Evolutionary conservation across 1,140 invertebrate genomes (phyloP), one percentile per base, ranked within the genome.

Genomic region (Megathymus violae): DNA sequence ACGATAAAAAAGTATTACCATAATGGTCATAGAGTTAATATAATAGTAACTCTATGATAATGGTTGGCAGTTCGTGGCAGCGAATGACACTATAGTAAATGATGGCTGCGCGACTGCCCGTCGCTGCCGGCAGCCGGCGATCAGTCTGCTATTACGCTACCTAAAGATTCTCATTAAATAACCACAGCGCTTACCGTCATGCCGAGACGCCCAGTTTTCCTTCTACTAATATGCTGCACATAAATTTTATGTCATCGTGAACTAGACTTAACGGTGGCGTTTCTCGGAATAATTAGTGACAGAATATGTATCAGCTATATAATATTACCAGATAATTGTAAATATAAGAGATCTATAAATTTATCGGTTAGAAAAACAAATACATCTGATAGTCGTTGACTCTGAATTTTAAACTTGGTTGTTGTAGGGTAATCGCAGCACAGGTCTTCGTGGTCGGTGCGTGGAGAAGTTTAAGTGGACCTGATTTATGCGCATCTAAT

Each of bases 401-500:
- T 51, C 17, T 44, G 27, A 60, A 59, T 54, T 31, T 36, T 36
- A 36, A 36, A 36, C 10, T 25, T 19, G 36, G 64, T 50, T 58
- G 46, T 64, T 54, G 54, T 65, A 73, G 64, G 71, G 62, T 66
- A 62, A 67, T 66, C 27, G 65, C 22, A 61, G 40, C 56, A 61
- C 56, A 47, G 59, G 62, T 56, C 41, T 43, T 65, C 63, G 44
- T 51, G 67, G 51, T 67, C 60, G 64, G 69, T 71, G 66, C 70
- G 67, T 67, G 63, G 61, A 68, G 52, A 71, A 66, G 70, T 66
- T 73, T 62, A 73, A 69, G 54, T 71, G 75, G 69, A 69, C 51
- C 62, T 71, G 72, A 85, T 87, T 80, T 91, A 91, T 91, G 88
- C 80, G 85, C 88, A 91, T 91, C 80, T 88, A 74, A 89, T 89